Percentiles rank a stretch among this genome's conserved stretches.
Evolutionary conservation across 2,797 vertebrate species (phyloP).

Genomic region (Rhynchonycteris naso): DNA sequence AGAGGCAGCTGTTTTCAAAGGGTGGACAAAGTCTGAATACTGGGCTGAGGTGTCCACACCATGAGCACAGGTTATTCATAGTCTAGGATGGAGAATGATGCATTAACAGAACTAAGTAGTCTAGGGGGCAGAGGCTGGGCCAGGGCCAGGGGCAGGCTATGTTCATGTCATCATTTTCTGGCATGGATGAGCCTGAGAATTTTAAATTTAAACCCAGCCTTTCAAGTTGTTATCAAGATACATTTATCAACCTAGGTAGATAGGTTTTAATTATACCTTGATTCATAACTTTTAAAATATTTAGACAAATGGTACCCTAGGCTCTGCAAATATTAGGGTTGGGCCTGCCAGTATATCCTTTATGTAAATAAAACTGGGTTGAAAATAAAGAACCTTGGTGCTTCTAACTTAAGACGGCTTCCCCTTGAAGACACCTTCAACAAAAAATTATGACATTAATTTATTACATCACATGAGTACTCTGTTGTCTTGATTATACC

Average conservation of each 20-base stretch:
- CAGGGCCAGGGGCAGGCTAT: neutral
- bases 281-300: slow-evolving; percentile 42
- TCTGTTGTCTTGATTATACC: neutral
- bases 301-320: neutral
- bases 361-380: slow-evolving; percentile 1
- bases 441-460: neutral
- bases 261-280: slow-evolving; percentile 41
- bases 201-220: neutral
- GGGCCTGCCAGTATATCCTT: neutral
- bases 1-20: neutral
- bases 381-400: neutral
- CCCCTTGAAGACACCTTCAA: neutral
- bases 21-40: neutral
- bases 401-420: neutral
- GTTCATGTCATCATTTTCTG: neutral
- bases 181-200: neutral
- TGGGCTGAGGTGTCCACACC: neutral
- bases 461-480: neutral
- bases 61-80: neutral
- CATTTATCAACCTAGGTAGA: slow-evolving; percentile 27
- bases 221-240: slow-evolving; percentile 35
- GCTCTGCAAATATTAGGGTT: slow-evolving; percentile 16
- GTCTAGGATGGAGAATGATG: neutral
- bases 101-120: neutral
- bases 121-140: neutral